Conservation (phyloP, 2,113 vertebrate species). For the Cavia porcellus region DNA sequence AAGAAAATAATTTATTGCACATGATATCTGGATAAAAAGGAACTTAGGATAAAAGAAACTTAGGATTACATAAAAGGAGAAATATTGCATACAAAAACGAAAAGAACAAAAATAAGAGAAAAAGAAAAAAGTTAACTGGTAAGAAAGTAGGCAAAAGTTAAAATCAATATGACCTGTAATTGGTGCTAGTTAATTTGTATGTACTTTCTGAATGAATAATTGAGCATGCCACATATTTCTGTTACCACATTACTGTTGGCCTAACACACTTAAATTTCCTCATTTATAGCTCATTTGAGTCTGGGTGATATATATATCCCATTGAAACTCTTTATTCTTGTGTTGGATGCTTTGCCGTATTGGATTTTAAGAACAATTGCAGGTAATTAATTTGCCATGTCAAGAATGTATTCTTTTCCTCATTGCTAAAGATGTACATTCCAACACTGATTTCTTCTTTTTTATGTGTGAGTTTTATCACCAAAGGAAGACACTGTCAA, state of each 20-base stretch:
- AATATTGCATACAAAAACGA: background rate
- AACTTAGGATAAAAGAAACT: background rate
- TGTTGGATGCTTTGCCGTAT: background rate
- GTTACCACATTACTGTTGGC: background rate
- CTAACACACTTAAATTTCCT: background rate
- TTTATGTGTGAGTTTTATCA: conserved; percentile 37
- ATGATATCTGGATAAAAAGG: background rate
- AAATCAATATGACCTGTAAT: background rate
- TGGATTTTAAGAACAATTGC: conserved; percentile 55
- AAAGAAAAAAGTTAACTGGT: background rate
- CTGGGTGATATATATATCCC: conserved; percentile 1
- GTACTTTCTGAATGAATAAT: background rate
- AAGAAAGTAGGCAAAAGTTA: conserved; percentile 27
- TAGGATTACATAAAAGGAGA: background rate
- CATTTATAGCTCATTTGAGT: background rate
- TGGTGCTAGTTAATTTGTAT: background rate
- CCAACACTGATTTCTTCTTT: conserved; percentile 23
- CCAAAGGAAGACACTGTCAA: background rate
- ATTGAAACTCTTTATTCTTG: conserved; percentile 54
- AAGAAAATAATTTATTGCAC: background rate
- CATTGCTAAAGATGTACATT: background rate
- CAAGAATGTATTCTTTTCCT: conserved; percentile 27
- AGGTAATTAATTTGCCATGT: conserved; percentile 56
- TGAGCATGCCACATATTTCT: background rate
- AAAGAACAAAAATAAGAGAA: background rate